Evolutionary conservation across 2,113 vertebrate genomes (phyloP), one percentile per base, ranked within the genome.

Genomic region (Lycocorax pyrrhopterus): DNA sequence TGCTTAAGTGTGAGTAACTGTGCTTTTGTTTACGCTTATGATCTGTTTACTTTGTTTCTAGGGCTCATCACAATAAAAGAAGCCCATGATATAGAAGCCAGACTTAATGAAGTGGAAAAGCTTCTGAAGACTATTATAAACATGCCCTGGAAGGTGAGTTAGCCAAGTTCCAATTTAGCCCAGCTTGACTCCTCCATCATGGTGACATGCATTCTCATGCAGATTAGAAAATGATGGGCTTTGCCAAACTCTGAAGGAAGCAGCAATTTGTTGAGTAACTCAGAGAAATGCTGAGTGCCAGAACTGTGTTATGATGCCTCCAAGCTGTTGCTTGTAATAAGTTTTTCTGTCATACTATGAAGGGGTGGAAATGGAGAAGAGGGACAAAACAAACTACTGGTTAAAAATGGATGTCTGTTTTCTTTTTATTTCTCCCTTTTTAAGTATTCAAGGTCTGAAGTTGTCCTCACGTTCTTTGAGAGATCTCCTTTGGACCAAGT

Each of bases 381-480:
- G 71, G 30, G 51, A 58, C 39, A 84, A 75, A 85, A 10, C 27
- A 93, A 90, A 67, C 16, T 30, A 17, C 23, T 52, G 16, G 15
- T 82, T 44, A 86, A 78, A 86, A 79, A 66, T 4, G 1, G 3
- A 35, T 37, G 5, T 75, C 47, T 93, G 5, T 18, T 53, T 96
- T 81, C 27, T 53, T 16, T 47, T 96, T 81, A 25, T 53, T 49
- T 83, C 25, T 46, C 74, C 90, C 64, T 97, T 85, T 93, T 78
- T 49, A 86, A 99, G 99, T 99, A 98, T 96, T 99, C 99, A 82
- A 99, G 99, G 95, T 99, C 99, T 75, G 99, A 99, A 97, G 99
- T 99, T 4, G 99, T 99, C 93, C 98, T 99, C 96, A 99, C 99
- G 0, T 99, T 99, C 97, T 99, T 99, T 46, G 99, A 99, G 97